These are phyloP conservation scores for Gyps fulvus DNA, from an alignment of 2,113 vertebrate genomes.

Conservation along the genomic window DNA sequence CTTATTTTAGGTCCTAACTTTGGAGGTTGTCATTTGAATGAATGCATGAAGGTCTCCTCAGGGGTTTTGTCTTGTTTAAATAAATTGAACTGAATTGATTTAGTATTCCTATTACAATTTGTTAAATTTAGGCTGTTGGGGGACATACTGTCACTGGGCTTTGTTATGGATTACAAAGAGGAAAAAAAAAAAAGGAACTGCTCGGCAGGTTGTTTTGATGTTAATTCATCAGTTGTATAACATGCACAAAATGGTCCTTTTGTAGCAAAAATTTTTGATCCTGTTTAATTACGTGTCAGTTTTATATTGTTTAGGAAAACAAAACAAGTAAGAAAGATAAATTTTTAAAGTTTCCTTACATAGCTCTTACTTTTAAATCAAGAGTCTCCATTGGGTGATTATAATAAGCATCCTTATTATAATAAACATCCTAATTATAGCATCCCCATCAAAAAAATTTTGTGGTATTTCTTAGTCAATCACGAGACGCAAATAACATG, in stretches of 20 bases:
- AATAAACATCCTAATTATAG: neutral
- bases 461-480: neutral
- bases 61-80: slow-evolving; percentile 35
- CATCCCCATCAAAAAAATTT: neutral
- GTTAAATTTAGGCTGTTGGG: neutral
- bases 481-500: neutral
- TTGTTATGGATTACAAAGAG: neutral
- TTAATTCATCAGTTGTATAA: neutral
- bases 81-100: slow-evolving; percentile 37
- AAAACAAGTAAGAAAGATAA: neutral
- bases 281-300: neutral
- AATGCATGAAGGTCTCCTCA: neutral
- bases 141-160: neutral
- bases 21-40: neutral
- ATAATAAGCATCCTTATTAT: neutral
- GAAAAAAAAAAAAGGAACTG: neutral
- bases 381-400: neutral
- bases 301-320: neutral
- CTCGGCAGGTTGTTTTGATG: neutral
- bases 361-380: neutral
- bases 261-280: neutral
- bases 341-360: neutral
- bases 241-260: neutral
- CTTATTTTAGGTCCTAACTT: neutral
- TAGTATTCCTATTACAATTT: slow-evolving; percentile 11